phyloP scores from a whole-genome alignment of 2,113 vertebrate genomes.

The Aptenodytes patagonicus region DNA sequence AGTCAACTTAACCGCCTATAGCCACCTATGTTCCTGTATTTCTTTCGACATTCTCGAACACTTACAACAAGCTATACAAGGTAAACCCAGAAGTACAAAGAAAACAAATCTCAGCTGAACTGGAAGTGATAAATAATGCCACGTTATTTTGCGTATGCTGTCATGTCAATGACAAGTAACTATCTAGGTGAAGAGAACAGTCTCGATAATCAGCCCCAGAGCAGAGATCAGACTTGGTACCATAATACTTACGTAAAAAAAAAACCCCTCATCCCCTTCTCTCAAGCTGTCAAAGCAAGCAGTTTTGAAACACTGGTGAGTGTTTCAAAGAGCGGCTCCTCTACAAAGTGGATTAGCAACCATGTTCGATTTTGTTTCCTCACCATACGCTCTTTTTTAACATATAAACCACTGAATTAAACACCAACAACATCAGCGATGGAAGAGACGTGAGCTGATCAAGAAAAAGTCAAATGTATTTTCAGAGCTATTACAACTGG shows the following conservation, averaged over 20 bases:
- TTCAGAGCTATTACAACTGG: background rate
- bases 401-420: fast-evolving
- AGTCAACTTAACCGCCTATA: background rate
- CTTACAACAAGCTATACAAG: background rate
- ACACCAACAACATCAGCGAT: background rate
- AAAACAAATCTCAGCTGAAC: background rate
- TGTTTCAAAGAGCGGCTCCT: background rate
- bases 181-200: background rate
- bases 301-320: background rate
- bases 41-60: background rate
- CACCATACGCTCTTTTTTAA: background rate
- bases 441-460: background rate
- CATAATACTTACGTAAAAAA: background rate
- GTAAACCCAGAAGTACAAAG: background rate
- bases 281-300: background rate
- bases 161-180: no score
- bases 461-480: background rate
- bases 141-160: background rate
- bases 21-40: background rate
- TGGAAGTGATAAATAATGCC: background rate
- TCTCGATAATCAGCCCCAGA: background rate
- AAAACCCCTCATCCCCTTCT: background rate
- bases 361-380: background rate
- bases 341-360: background rate
- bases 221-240: background rate